Evolutionary conservation across 2,113 vertebrate genomes (phyloP), one percentile per base, ranked within the genome.

Genomic region (Rhineura floridana): DNA sequence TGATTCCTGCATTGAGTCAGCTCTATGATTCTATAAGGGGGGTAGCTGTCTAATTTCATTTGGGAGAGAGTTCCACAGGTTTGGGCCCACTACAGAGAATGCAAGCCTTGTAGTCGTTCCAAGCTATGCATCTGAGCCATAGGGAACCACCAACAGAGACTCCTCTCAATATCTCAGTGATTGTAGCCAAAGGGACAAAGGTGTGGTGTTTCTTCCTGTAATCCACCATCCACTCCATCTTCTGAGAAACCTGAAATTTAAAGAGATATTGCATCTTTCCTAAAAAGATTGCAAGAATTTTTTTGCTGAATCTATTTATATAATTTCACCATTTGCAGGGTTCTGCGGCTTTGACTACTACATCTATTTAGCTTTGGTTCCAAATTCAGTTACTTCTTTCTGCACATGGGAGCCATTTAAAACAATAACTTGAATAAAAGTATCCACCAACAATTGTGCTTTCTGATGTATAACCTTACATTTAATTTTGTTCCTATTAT

Each of bases 401-500:
- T 10, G 42, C 8, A 78, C 86, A 78, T 73, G 13, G 78, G 39
- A 91, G 3, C 0, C 28, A 87, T 36, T 85, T 91, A 19, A 86
- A 11, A 90, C 73, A 73, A 81, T 76, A 91, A 78, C 25, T 46
- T 28, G 5, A 44, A 90, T 33, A 82, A 48, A 90, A 5, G 55
- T 0, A 0, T 42, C 2, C 30, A 82, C 9, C 19, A 67, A 65
- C 0, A 0, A 70, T 7, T 1, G 87, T 48, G 75, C 70, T 85
- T 86, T n/a, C 55, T 83, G 10, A 44, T 80, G 44, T 39, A 76
- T 55, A 46, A 2, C 50, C 84, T 81, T 86, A 91, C 5, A 46
- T 30, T 73, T 88, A 48, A 39, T 89, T 70, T 17, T 76, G 11
- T 62, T 1, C 25, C 86, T 86, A 6, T 0, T 84, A 88, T 90